Evolutionary conservation across 2,113 vertebrate genomes (phyloP).

Genomic region (Tursiops truncatus): DNA sequence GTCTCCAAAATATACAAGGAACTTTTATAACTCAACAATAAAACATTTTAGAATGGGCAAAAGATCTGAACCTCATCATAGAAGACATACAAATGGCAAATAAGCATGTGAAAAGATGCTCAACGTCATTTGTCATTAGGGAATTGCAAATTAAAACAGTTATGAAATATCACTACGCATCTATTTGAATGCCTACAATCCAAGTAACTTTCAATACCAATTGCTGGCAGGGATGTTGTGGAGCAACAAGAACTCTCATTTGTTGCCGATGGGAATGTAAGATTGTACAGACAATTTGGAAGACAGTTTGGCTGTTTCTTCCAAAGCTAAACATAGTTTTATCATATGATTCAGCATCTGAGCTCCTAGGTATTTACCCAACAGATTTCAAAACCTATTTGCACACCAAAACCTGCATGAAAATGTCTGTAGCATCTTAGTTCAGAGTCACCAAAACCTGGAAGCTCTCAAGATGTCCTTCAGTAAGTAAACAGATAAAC

Average conservation of each 20-base stretch:
- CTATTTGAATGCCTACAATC: not conserved
- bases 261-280: not conserved
- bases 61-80: not conserved
- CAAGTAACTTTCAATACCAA: not conserved
- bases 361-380: not conserved
- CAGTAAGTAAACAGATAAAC: not conserved
- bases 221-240: not conserved
- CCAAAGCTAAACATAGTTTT: not conserved
- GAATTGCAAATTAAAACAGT: not conserved
- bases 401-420: not conserved
- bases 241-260: not conserved
- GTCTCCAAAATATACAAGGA: not conserved
- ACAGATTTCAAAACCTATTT: conserved; percentile 21
- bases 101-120: not conserved
- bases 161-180: not conserved
- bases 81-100: not conserved
- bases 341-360: not conserved
- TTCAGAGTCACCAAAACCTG: conserved; percentile 4
- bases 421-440: not conserved
- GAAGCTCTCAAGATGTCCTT: not conserved
- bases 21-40: not conserved
- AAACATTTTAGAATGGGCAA: not conserved
- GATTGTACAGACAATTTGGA: not conserved
- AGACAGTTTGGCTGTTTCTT: not conserved
- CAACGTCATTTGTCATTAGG: not conserved